Evolutionary conservation across 53 echinoderm and acorn worm species (phyloP), one percentile per base, ranked within the genome.

Genomic region (Hippasteria phrygiana): DNA sequence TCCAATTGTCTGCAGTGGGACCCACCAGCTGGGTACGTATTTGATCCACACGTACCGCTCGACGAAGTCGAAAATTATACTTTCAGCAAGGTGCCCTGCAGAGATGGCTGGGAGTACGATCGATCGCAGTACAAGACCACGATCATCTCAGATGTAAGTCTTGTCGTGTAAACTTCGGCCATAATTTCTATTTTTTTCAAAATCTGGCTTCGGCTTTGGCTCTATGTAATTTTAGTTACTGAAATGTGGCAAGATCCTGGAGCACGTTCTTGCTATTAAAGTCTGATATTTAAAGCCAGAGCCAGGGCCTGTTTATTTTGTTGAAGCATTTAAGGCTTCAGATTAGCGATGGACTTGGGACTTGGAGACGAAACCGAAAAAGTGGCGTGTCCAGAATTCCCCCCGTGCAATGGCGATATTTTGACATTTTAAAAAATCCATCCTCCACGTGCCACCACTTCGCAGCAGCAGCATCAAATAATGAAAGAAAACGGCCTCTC

Each of bases 61-160:
- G 14, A 27, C 43, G 32, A 83, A 18, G 31, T 45, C 2, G 47
- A 50, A 1, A 74, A 62, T 37, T 35, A 1, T 29, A 88, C 32
- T 62, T 31, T 67, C 34, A 74, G 26, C 28, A 62, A 10, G 65
- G 66, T 87, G 28, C 48, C 80, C 2, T 96, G 96, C 75, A 73
- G 91, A 22, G 70, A 89, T 51, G 95, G 93, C n/a, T 93, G 95
- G 95, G 87, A 51, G 32, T 91, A 89, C 43, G 95, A 93, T 67
- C 42, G 72, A 9, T 79, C 89, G 27, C 89, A 93, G 55, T 95
- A 95, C 36, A 86, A 93, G 71, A 84, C 91, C 33, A 93, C 95
- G 10, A 91, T 74, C 24, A 86, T 88, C 5, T 72, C 85, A 17
- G 93, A 93, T 73, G 95, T 95, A 66, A 90, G 95, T 66, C 11